Percentiles rank a stretch among this genome's conserved stretches.
Evolutionary conservation across 2,113 vertebrate species (phyloP).

Genomic region (Acrocephalus kingi): DNA sequence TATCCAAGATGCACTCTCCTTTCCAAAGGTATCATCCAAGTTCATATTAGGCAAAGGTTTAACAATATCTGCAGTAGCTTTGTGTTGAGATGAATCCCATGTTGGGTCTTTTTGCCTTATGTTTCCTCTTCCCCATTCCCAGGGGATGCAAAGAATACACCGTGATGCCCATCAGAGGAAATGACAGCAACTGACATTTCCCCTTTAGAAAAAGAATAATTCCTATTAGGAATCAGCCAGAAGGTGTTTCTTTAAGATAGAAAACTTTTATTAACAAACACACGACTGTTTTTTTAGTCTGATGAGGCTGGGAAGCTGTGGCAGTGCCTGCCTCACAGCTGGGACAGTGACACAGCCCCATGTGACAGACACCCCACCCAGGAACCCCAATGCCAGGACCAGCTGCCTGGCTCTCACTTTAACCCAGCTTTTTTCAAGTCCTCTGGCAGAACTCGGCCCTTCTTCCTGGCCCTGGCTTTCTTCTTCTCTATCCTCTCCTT

Average conservation of each 20-base stretch:
- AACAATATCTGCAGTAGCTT: background rate
- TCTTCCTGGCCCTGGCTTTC: constrained; percentile 84
- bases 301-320: background rate
- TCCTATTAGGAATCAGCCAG: background rate
- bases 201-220: rapidly evolving
- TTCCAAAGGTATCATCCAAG: background rate
- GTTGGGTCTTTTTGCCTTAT: background rate
- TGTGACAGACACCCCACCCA: background rate
- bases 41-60: background rate
- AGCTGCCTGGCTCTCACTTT: background rate
- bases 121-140: background rate
- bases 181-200: background rate
- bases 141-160: background rate
- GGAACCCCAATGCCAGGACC: background rate
- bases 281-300: background rate
- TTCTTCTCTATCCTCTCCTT: constrained; percentile 76
- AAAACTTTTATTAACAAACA: background rate
- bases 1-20: background rate
- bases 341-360: rapidly evolving
- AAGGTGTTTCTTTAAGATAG: background rate
- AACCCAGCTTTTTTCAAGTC: constrained; percentile 85
- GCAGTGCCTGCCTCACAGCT: background rate
- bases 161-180: background rate
- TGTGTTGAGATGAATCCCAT: background rate
- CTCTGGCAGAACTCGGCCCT: constrained; percentile 85